Evolutionary conservation across 2,888 invertebrate species (phyloP).

Genomic region (Keiferia lycopersicella): DNA sequence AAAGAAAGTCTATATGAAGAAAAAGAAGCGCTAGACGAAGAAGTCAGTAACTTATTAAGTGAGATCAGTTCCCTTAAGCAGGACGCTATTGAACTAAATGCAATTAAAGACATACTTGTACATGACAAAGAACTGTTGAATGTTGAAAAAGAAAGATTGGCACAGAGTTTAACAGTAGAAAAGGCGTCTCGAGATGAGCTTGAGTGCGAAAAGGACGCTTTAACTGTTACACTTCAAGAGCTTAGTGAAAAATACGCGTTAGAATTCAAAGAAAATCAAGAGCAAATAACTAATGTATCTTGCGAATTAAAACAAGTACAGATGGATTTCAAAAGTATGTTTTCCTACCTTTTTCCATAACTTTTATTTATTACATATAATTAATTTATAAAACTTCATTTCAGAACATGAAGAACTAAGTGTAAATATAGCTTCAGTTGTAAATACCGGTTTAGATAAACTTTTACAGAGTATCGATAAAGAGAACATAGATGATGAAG

Average conservation of each 20-base stretch:
- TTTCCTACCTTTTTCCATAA: constrained; percentile 26
- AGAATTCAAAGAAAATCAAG: constrained; percentile 36
- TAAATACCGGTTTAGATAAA: constrained; percentile 43
- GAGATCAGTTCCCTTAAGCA: constrained; percentile 22
- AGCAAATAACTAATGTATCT: constrained; percentile 38
- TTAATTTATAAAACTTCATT: constrained; percentile 31
- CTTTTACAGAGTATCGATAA: constrained; percentile 41
- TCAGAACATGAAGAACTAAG: constrained; percentile 42
- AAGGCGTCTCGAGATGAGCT: constrained; percentile 42
- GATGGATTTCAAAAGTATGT: constrained; percentile 47
- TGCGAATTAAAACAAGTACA: constrained; percentile 41
- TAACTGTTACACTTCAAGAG: constrained; percentile 38
- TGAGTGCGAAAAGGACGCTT: constrained; percentile 41
- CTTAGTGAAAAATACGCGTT: constrained; percentile 37
- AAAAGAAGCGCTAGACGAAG: constrained; percentile 32
- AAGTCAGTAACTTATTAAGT: constrained; percentile 5
- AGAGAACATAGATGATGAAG: constrained; percentile 36
- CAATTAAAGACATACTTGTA: constrained; percentile 33
- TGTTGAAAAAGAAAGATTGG: constrained; percentile 39
- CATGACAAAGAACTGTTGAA: constrained; percentile 38
- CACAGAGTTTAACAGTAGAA: constrained; percentile 38
- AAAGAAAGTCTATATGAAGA: constrained; percentile 39
- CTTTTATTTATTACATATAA: neutral
- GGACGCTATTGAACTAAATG: constrained; percentile 29
- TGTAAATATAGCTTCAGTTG: constrained; percentile 34